Evolutionary conservation across 2,888 invertebrate genomes (phyloP), one percentile per base, ranked within the genome.

Genomic region (Dryomyza anilis): DNA sequence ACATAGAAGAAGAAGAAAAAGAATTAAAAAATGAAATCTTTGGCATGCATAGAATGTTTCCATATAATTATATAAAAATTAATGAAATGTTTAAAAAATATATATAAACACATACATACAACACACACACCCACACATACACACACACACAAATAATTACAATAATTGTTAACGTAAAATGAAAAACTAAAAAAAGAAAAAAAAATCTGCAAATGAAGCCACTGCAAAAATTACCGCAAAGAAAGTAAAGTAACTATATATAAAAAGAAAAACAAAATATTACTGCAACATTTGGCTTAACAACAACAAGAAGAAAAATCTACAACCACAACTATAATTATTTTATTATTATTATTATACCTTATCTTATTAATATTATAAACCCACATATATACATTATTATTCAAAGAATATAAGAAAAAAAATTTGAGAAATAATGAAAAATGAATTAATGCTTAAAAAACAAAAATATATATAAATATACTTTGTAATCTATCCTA

Each of bases 361-460:
- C 14, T 52, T 52, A 36, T 53, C 16, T 46, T 61, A 43, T 19
- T 57, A 27, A 43, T 45, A 59, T 39, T 53, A 53, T 29, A 46
- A 61, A 61, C 14, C 19, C 29, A n/a, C n/a, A n/a, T n/a, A n/a
- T n/a, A n/a, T 61, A 27, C 61, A 61, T 53, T 53, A 61, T 60
- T 60, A 60, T 61, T 52, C 61, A 52, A 61, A 61, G 61, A 39
- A 43, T 43, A 61, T 61, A 61, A 61, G 61, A 53, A 43, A 61
- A n/a, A n/a, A 61, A 61, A 60, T 61, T 43, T 61, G 39, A 53
- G n/a, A 45, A 61, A 61, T 33, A 23, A 61, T 61, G 52, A 55
- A 55, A 46, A 59, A 61, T 61, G 52, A 61, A 61, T 61, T 52
- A 29, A 53, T 43, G 21, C 30, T 48, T 30, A 46, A 45, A 60